Conservation (phyloP, 2,888 invertebrate genomes). For the Diploptera punctata region DNA sequence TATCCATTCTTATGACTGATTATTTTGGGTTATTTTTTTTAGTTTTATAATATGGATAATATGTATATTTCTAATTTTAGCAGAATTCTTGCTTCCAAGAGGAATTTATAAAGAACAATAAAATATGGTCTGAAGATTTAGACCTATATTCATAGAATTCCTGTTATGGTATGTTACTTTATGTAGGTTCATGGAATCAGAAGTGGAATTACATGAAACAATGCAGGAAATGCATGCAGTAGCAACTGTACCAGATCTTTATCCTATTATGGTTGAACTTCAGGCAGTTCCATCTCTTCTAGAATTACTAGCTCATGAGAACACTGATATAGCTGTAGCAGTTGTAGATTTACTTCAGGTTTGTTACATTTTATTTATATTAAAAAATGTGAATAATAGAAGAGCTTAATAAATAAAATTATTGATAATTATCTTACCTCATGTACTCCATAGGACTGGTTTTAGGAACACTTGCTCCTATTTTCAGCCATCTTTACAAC, state of each 20-base stretch:
- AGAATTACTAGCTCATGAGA: conserved; percentile 93
- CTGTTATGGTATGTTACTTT: conserved; percentile 7
- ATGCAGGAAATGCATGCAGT: conserved; percentile 91
- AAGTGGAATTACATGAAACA: conserved; percentile 89
- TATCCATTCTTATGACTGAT: no score
- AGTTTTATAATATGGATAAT: no score
- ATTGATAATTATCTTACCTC: no score
- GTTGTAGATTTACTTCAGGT: conserved; percentile 75
- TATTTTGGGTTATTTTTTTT: no score
- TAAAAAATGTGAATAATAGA: no score
- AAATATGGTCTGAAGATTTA: no score
- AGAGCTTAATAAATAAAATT: no score
- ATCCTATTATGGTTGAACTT: conserved; percentile 87
- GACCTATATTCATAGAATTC: neutral
- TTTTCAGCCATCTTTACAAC: no score
- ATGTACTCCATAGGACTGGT: no score
- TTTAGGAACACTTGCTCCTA: no score
- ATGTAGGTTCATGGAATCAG: conserved; percentile 90
- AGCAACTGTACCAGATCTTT: conserved; percentile 95
- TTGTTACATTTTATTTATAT: conserved; percentile 36
- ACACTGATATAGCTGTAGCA: conserved; percentile 89
- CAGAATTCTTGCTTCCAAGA: no score
- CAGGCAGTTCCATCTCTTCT: conserved; percentile 90
- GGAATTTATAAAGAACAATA: neutral
- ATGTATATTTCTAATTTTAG: no score